Evolutionary conservation across 2,113 vertebrate species (phyloP).

Genomic region (Epinephelus fuscoguttatus): DNA sequence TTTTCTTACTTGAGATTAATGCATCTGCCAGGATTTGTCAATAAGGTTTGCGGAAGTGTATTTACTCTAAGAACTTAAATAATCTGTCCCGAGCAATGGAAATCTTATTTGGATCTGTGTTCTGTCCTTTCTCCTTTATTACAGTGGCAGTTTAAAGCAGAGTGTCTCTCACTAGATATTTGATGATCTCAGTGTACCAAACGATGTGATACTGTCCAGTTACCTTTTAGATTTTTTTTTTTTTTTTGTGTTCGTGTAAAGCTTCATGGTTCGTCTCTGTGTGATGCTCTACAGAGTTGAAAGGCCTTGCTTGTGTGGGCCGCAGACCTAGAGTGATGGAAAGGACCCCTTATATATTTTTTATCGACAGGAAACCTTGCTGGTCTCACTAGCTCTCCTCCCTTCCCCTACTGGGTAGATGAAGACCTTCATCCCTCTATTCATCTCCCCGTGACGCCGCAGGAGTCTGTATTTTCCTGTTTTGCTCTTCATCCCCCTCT

Average conservation of each 20-base stretch:
- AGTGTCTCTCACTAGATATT: slow-evolving; percentile 1
- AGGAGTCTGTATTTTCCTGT: slow-evolving; percentile 39
- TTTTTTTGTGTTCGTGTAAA: neutral
- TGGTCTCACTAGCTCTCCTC: slow-evolving; percentile 31
- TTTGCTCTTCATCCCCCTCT: slow-evolving; percentile 34
- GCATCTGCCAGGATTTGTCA: slow-evolving; percentile 34
- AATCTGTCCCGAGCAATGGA: neutral
- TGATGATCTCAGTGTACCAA: neutral
- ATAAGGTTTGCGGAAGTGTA: slow-evolving; percentile 8
- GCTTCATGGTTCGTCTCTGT: neutral
- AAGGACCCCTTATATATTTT: neutral
- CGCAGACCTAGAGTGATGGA: slow-evolving; percentile 1
- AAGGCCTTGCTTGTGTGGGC: slow-evolving; percentile 35
- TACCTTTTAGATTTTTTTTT: neutral
- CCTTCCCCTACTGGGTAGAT: slow-evolving; percentile 42
- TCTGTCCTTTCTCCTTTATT: neutral
- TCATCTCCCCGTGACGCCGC: slow-evolving; percentile 48
- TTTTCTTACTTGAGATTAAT: slow-evolving; percentile 55
- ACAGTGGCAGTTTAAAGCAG: slow-evolving; percentile 19
- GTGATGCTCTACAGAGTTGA: slow-evolving; percentile 32
- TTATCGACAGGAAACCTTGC: slow-evolving; percentile 34
- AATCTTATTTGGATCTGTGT: slow-evolving; percentile 18
- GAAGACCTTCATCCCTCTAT: slow-evolving; percentile 53
- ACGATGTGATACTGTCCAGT: slow-evolving; percentile 8
- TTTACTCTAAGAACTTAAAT: slow-evolving; percentile 1